Percentiles rank a stretch among this genome's conserved stretches.
phyloP scores from a whole-genome alignment of 2,113 vertebrate genomes.

The Megalops atlanticus region DNA sequence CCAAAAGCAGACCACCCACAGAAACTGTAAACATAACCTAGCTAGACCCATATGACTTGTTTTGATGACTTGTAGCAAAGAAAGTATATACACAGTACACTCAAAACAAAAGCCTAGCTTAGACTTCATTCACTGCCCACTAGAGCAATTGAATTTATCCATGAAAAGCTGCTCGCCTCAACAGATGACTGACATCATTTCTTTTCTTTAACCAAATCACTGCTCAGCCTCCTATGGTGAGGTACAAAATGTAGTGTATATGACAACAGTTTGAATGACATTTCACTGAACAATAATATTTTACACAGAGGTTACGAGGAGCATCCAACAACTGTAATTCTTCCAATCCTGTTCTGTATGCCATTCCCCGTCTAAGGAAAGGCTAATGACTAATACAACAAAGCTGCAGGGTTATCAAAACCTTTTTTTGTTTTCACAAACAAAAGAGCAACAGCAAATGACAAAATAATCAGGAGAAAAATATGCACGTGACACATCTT shows the following conservation, averaged over 20 bases:
- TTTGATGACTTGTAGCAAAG: too few relatives aligned
- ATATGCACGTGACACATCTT: slow-evolving; percentile 50
- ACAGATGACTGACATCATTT: too few relatives aligned
- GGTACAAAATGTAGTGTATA: not conserved
- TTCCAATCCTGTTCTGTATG: not conserved
- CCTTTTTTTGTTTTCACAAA: slow-evolving; percentile 46
- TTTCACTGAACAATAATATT: too few relatives aligned
- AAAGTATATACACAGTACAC: too few relatives aligned
- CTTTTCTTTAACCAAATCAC: too few relatives aligned
- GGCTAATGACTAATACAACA: not conserved
- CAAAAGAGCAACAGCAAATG: slow-evolving; percentile 53
- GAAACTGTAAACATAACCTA: too few relatives aligned
- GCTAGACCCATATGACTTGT: too few relatives aligned
- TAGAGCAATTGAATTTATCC: not conserved
- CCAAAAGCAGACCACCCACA: not conserved
- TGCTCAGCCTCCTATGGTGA: too few relatives aligned
- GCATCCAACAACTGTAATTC: too few relatives aligned
- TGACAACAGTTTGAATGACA: not conserved
- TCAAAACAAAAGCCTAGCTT: not conserved
- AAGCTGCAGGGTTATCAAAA: slow-evolving; percentile 42
- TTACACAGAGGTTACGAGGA: too few relatives aligned
- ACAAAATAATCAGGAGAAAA: slow-evolving; percentile 48
- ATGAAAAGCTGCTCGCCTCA: not conserved
- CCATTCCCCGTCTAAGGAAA: not conserved
- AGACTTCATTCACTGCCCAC: not conserved